Conservation (phyloP, 2,888 invertebrate genomes). For the Drosophila quinaria region DNA sequence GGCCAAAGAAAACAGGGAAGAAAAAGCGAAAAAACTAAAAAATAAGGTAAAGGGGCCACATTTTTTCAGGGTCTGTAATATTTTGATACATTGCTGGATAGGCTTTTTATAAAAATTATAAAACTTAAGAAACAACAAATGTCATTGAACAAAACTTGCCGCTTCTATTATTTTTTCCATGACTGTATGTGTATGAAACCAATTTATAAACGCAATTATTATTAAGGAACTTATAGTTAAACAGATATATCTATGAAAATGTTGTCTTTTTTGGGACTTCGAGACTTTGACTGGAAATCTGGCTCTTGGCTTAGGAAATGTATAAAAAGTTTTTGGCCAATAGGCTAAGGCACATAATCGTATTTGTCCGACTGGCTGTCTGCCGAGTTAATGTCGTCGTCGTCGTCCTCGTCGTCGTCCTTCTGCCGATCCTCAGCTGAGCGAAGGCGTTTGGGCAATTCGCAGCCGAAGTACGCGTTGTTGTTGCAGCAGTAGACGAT, state of each 20-base stretch:
- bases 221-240: background rate
- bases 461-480: conserved; percentile 90
- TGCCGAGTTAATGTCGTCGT: background rate
- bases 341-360: background rate
- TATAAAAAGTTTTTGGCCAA: background rate
- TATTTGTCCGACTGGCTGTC: background rate
- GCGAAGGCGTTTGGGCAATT: conserved; percentile 86
- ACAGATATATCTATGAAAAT: background rate
- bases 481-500: conserved; percentile 88
- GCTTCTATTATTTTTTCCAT: no score
- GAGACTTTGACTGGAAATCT: background rate
- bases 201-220: no score
- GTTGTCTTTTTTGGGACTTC: background rate
- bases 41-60: no score
- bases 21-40: no score
- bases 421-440: background rate
- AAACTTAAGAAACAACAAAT: no score
- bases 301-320: background rate
- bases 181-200: no score
- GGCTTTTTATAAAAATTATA: no score
- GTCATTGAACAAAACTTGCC: no score
- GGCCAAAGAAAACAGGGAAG: no score
- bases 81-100: no score
- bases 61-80: no score
- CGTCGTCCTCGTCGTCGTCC: background rate